A percentile compares a stretch with the other conserved stretches of the same genome.
These are phyloP conservation scores for Zaprionus nigranus DNA, from an alignment of 1,140 invertebrate species.

Conservation along the genomic window DNA sequence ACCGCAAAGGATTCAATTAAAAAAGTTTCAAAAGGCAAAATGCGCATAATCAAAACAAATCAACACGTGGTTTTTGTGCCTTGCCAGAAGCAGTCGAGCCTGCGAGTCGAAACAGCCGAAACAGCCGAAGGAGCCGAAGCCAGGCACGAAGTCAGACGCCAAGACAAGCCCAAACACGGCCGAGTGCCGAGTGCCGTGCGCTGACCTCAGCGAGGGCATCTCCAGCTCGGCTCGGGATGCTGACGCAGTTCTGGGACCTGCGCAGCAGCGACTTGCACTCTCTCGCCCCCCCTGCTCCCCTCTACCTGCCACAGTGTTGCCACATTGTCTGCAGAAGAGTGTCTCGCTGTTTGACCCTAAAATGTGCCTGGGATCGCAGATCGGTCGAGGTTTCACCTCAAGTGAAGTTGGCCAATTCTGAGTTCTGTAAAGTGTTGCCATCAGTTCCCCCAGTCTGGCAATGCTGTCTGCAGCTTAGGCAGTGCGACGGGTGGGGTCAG, in stretches of 20 bases:
- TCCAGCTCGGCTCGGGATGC: conserved; percentile 2
- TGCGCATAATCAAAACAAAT: conserved; percentile 84
- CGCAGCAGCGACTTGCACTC: conserved; percentile 10
- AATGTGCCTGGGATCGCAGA: neutral
- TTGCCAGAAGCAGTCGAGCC: conserved; percentile 36
- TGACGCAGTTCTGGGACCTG: conserved; percentile 23
- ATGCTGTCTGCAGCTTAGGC: conserved; percentile 21
- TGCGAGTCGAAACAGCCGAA: conserved; percentile 24
- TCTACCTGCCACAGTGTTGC: conserved; percentile 6
- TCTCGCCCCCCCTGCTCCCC: neutral
- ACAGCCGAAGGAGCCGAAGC: conserved; percentile 3
- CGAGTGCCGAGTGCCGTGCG: neutral
- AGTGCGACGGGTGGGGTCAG: conserved; percentile 11
- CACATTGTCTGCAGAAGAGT: neutral
- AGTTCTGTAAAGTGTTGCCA: neutral
- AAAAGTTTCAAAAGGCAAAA: conserved; percentile 66
- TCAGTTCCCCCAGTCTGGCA: conserved; percentile 35
- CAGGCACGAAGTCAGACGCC: neutral
- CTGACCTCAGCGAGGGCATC: conserved; percentile 28
- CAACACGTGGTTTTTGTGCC: conserved; percentile 82
- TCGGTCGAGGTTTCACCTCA: neutral
- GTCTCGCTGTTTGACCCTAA: neutral
- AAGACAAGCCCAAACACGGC: conserved; percentile 1
- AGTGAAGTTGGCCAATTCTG: neutral
- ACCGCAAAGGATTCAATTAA: conserved; percentile 67